A percentile compares a stretch with the other conserved stretches of the same genome.
Conservation (phyloP, 2,113 vertebrate genomes). For the Cnemophilus loriae region DNA sequence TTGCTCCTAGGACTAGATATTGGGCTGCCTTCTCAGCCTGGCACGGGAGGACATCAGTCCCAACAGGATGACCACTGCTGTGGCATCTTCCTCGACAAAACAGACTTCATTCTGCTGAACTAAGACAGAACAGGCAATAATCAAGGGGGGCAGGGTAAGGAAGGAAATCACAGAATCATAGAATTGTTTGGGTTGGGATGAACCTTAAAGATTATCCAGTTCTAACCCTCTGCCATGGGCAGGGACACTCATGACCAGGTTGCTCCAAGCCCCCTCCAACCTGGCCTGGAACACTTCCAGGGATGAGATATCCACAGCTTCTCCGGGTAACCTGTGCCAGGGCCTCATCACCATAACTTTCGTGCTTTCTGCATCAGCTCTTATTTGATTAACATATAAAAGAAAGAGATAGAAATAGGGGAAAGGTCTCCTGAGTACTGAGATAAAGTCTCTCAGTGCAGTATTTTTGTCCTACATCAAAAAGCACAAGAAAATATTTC, state of each 20-base stretch:
- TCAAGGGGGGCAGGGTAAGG: not conserved
- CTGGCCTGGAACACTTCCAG: not conserved
- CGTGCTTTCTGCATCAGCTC: not conserved
- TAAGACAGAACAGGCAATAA: not conserved
- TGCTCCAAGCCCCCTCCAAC: not conserved
- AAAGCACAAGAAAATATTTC: not conserved
- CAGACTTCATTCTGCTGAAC: not conserved
- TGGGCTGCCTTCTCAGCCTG: not conserved
- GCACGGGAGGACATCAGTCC: not conserved
- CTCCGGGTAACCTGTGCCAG: not conserved
- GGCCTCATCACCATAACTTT: not conserved
- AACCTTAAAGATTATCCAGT: not conserved
- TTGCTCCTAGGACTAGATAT: not conserved
- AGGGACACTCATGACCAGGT: not conserved
- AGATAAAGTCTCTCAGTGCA: not conserved
- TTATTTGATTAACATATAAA: not conserved
- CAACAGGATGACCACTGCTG: not conserved
- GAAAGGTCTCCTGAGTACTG: not conserved
- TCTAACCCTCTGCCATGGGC: not conserved
- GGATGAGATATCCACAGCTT: not conserved
- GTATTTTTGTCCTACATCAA: not conserved
- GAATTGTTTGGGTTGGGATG: not conserved
- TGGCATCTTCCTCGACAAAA: accelerated
- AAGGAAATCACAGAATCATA: not conserved
- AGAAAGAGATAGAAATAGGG: not conserved